Conservation (phyloP, 2,113 vertebrate genomes). For the Psittacus erithacus region DNA sequence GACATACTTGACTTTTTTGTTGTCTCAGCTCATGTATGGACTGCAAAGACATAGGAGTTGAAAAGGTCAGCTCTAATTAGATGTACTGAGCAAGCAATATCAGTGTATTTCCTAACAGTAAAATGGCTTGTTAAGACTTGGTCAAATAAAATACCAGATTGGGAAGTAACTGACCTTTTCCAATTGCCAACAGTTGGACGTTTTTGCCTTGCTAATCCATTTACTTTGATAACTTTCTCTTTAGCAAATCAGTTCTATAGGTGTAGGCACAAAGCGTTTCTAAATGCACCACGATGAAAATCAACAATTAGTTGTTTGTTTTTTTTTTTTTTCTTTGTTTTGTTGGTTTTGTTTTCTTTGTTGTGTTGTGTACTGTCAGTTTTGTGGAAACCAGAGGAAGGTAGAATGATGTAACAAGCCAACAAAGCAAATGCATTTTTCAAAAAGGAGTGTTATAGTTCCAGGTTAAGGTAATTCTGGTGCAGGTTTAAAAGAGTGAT, state of each 20-base stretch:
- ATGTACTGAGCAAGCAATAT: neutral
- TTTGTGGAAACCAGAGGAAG: neutral
- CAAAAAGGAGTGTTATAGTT: neutral
- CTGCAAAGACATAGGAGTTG: neutral
- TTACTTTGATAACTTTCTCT: neutral
- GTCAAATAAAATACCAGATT: neutral
- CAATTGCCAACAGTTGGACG: neutral
- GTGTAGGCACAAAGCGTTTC: neutral
- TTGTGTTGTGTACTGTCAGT: neutral
- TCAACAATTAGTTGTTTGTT: neutral
- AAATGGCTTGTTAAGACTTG: neutral
- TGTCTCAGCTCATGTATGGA: neutral
- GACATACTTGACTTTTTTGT: neutral
- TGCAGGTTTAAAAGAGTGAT: fast-evolving
- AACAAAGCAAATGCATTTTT: neutral
- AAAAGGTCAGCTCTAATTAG: neutral
- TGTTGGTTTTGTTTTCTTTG: neutral
- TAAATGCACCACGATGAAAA: neutral
- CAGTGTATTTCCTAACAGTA: neutral
- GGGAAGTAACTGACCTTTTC: neutral
- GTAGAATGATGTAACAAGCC: neutral
- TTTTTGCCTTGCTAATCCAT: neutral
- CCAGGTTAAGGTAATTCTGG: neutral
- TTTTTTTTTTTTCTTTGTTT: neutral
- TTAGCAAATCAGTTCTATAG: neutral